Evolutionary conservation across 2,113 vertebrate genomes (phyloP).

Genomic region (Eulemur macaco): DNA sequence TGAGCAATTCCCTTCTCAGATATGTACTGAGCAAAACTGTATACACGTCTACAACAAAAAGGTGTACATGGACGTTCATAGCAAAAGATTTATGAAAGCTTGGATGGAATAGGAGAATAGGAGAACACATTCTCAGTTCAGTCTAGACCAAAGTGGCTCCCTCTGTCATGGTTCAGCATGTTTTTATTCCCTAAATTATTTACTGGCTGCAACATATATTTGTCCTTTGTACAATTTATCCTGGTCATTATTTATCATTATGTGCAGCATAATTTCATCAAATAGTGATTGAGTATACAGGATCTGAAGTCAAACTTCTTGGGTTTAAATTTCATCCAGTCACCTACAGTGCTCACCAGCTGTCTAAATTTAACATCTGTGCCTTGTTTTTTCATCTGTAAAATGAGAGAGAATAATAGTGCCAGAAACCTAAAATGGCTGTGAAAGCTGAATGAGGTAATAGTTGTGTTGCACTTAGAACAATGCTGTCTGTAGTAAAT

Average conservation of each 20-base stretch:
- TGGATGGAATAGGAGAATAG: background rate
- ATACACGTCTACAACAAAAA: background rate
- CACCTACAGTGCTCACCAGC: background rate
- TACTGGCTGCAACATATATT: background rate
- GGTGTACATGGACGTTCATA: background rate
- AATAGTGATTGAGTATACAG: background rate
- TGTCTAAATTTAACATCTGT: background rate
- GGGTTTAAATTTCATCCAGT: background rate
- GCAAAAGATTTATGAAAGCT: background rate
- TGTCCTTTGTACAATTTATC: background rate
- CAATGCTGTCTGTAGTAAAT: background rate
- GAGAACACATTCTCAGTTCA: background rate
- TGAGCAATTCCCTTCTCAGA: background rate
- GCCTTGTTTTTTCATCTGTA: background rate
- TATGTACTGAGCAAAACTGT: background rate
- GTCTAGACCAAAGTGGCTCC: background rate
- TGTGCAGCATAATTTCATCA: background rate
- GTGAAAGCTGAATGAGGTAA: background rate
- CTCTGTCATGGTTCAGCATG: too few relatives aligned
- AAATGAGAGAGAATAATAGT: background rate
- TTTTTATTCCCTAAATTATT: background rate
- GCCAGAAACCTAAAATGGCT: rapidly evolving
- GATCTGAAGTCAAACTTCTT: background rate
- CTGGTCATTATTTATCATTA: background rate
- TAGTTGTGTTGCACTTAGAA: background rate